Evolutionary conservation across 2,113 vertebrate genomes (phyloP), one percentile per base, ranked within the genome.

Genomic region (Syngnathus typhle): DNA sequence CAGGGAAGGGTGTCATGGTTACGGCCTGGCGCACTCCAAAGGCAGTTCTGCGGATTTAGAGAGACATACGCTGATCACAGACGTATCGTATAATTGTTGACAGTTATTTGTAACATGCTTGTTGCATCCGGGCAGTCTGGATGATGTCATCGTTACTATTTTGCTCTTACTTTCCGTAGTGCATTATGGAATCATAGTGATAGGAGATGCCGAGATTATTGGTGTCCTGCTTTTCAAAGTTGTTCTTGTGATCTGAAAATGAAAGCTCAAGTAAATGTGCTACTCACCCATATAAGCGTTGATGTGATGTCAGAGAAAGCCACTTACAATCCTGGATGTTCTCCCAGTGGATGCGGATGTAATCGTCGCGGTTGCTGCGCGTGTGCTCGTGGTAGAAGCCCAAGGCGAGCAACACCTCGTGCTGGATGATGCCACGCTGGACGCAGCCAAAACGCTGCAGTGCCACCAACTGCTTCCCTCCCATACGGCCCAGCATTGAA

Each of bases 361-460:
- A 69, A 0, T 65, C 0, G 73, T 91, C 84, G 0, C 88, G 80
- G 78, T 91, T 81, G 5, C 69, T 77, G 1, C 88, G 75, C 0
- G 19, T 87, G 63, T 92, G 89, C n/a, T 92, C 88, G 12, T 91
- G 89, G 72, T 84, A 74, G 78, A 91, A 90, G 19, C 89, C 89
- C 27, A 92, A 37, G 0, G 79, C 12, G 13, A 89, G 90, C 37
- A 89, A 60, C 60, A 90, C 47, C 60, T 88, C 87, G 10, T 91
- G 89, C 63, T 85, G 82, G 60, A 78, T 68, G 68, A 91, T 58
- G 7, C 84, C 79, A 0, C 44, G 12, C 0, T 1, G 0, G 0
- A 90, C 0, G 13, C 90, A 92, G 43, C 82, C 80, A 0, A 2
- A 64, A 54, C 0, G 67, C 68, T 83, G 69, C 71, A 92, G 76